phyloP scores from a whole-genome alignment of 2,797 vertebrate genomes.

The Muraenolepis orangiensis region DNA sequence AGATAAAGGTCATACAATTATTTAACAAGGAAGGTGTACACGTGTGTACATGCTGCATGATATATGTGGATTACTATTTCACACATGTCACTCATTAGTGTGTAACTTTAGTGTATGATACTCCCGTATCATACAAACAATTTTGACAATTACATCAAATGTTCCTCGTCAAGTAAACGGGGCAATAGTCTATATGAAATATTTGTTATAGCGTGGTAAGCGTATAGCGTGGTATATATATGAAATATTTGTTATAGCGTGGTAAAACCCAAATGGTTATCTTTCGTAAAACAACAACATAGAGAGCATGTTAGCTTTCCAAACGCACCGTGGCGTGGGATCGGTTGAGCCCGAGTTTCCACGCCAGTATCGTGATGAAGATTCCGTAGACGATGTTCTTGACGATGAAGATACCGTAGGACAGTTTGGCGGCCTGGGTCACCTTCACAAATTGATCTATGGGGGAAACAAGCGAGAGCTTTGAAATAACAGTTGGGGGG shows the following conservation, averaged over 20 bases:
- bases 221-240: no score
- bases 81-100: no score
- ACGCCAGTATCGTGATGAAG: conserved; percentile 57
- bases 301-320: neutral
- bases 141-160: no score
- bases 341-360: conserved; percentile 57
- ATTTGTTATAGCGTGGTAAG: no score
- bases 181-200: no score
- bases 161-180: no score
- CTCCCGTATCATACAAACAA: no score
- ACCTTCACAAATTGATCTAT: conserved; percentile 44
- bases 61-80: no score
- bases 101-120: no score
- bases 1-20: no score
- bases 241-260: neutral
- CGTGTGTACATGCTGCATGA: no score
- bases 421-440: conserved; percentile 41
- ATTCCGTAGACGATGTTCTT: conserved; percentile 70
- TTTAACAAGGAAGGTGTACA: no score
- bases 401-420: conserved; percentile 52
- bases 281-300: neutral
- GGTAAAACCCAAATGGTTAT: neutral
- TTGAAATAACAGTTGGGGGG: neutral
- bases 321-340: neutral
- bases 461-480: conserved; percentile 12